Base-by-base conservation (phyloP, 2,888 invertebrate genomes). In the Mantis religiosa region DNA sequence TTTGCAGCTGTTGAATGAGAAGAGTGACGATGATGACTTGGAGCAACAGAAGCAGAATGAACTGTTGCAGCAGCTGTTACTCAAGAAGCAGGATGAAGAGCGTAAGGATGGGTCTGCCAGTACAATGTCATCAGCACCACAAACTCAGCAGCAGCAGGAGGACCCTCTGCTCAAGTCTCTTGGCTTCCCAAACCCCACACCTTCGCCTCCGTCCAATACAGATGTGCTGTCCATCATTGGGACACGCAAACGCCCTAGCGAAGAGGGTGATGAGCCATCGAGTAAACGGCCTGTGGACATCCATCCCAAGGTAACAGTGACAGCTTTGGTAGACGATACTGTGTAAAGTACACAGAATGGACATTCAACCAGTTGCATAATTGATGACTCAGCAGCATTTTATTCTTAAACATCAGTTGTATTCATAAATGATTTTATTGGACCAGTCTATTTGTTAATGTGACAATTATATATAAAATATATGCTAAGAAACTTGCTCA, bases 1-100 rank as follows among this genome's bases (percentile, higher is more conserved):
- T 90, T 93, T 93, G 30, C 92, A 97, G 97, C 95, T 98, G 93
- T 94, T 97, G 90, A 97, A 97, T 92, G 97, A 97, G 91, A 97
- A 96, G 93, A 96, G 95, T 90, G 97, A 97, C 85, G 92, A 92
- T 89, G 92, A 93, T 89, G 91, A 92, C 90, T 92, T 92, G 89
- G 94, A 94, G 88, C 85, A 89, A 28, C 89, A 89, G 94, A 96
- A 93, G 92, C 94, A 93, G 93, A 96, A 95, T 93, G 96, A 94
- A 92, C 94, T 95, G 91, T 94, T 94, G 91, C 95, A 95, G 93
- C 95, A 95, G 92, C 94, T 94, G 92, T 94, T 94, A 92, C 94
- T 95, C 90, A 95, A 95, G 88, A 88, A 90, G 25, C 90, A 89
- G 47, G 90, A 90, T 81, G 90, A 90, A n/a, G 90, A 89, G 27